Conservation (phyloP, 2,888 invertebrate genomes). For the Druceiella hillmani region DNA sequence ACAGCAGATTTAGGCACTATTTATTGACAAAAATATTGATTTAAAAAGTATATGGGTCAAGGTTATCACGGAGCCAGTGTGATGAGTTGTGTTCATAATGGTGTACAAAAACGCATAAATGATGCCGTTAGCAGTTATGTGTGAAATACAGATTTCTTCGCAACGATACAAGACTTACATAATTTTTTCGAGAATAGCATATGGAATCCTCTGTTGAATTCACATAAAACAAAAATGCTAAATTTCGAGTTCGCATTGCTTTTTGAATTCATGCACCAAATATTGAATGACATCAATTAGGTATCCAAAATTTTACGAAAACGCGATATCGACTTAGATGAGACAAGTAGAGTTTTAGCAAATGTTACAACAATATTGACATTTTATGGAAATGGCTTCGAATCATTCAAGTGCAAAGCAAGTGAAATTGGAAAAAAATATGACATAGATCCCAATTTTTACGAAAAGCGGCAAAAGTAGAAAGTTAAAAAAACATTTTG, state of each 20-base stretch:
- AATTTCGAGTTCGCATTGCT: slow-evolving; percentile 12
- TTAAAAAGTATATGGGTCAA: too few relatives aligned
- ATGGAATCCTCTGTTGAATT: too few relatives aligned
- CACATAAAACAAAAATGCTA: slow-evolving; percentile 22
- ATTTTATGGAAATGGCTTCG: slow-evolving; percentile 26
- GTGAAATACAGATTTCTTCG: too few relatives aligned
- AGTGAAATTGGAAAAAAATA: slow-evolving; percentile 25
- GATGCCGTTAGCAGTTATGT: too few relatives aligned
- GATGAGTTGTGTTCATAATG: too few relatives aligned
- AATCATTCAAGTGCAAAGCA: slow-evolving; percentile 23
- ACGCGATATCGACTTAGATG: slow-evolving; percentile 12
- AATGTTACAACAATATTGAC: slow-evolving; percentile 23
- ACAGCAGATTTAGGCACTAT: too few relatives aligned
- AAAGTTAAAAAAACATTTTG: slow-evolving; percentile 27
- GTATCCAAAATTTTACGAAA: slow-evolving; percentile 12
- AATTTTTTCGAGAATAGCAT: too few relatives aligned
- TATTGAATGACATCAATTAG: too few relatives aligned
- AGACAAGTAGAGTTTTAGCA: slow-evolving; percentile 22
- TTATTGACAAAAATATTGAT: too few relatives aligned
- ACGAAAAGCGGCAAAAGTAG: slow-evolving; percentile 22
- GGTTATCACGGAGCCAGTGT: too few relatives aligned
- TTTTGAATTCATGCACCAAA: slow-evolving; percentile 17
- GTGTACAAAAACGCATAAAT: too few relatives aligned
- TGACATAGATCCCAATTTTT: slow-evolving; percentile 19
- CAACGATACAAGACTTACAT: too few relatives aligned